phyloP scores from a whole-genome alignment of 92 coral and sea anemone genomes.

The Zoanthus sociatus region DNA sequence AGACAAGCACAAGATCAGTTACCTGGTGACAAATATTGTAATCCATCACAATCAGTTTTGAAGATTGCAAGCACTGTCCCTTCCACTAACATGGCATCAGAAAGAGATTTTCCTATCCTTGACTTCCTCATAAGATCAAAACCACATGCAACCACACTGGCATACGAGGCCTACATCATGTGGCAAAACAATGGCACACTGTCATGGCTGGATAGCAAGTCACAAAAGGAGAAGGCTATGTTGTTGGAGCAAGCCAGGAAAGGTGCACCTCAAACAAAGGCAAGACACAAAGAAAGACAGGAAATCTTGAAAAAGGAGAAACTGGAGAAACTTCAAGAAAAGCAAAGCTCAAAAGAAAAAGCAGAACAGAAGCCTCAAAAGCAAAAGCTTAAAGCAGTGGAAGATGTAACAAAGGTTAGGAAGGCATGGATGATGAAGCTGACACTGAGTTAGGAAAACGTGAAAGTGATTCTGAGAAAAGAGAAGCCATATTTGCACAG shows the following conservation, averaged over 20 bases:
- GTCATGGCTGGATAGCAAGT: slow-evolving; percentile 33
- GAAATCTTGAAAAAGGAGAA: slow-evolving; percentile 31
- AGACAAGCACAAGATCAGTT: slow-evolving; percentile 35
- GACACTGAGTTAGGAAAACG: slow-evolving; percentile 19
- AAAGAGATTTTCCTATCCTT: slow-evolving; percentile 36
- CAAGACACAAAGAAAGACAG: slow-evolving; percentile 52
- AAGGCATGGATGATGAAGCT: too few species aligned
- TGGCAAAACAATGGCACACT: slow-evolving; percentile 41
- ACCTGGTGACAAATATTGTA: slow-evolving; percentile 48
- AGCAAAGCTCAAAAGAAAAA: slow-evolving; percentile 46
- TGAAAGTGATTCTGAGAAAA: slow-evolving; percentile 26
- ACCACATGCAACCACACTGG: slow-evolving; percentile 44
- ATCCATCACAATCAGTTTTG: slow-evolving; percentile 25
- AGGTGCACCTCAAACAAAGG: neutral
- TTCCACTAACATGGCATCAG: slow-evolving; percentile 59
- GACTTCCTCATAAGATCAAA: slow-evolving; percentile 25
- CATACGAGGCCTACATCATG: slow-evolving; percentile 51
- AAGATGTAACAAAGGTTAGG: slow-evolving; percentile 27
- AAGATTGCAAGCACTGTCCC: slow-evolving; percentile 55
- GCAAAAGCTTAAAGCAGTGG: slow-evolving; percentile 48
- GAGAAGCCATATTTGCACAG: slow-evolving; percentile 37
- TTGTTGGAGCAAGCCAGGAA: neutral
- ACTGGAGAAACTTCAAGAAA: slow-evolving; percentile 40
- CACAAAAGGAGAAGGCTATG: slow-evolving; percentile 10
- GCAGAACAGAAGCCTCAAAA: slow-evolving; percentile 41